Evolutionary conservation across 2,113 vertebrate species (phyloP).

Genomic region (Hippolais icterina): DNA sequence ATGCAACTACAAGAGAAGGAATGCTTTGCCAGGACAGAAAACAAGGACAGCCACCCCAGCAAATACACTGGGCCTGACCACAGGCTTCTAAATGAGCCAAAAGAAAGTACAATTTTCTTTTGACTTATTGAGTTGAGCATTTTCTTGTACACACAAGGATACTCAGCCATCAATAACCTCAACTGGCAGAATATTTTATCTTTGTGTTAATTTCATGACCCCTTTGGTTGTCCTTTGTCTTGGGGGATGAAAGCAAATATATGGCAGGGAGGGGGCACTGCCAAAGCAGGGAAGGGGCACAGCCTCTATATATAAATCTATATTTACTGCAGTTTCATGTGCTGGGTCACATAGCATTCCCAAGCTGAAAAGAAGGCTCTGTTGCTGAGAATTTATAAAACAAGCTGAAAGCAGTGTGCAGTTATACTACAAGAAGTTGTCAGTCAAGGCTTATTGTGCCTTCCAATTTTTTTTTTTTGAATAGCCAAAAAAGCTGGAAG

Average conservation of each 20-base stretch:
- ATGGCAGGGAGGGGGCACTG: background rate
- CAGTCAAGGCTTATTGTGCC: background rate
- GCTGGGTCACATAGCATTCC: conserved; percentile 37
- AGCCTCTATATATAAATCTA: background rate
- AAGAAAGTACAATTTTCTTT: background rate
- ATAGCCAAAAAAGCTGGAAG: background rate
- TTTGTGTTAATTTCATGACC: background rate
- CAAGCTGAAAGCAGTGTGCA: background rate
- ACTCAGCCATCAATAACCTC: background rate
- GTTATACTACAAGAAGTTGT: background rate
- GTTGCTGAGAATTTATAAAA: background rate
- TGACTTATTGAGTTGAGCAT: background rate
- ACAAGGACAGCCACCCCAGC: background rate
- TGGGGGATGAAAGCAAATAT: background rate
- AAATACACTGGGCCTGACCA: background rate
- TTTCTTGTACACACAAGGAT: background rate
- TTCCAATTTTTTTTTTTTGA: background rate
- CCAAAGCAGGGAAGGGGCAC: background rate
- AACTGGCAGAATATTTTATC: background rate
- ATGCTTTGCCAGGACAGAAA: background rate
- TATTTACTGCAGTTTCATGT: conserved; percentile 18
- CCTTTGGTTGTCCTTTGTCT: background rate
- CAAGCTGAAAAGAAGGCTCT: background rate
- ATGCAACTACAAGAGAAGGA: background rate
- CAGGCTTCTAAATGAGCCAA: background rate